phyloP scores from a whole-genome alignment of 2,797 vertebrate species.

The Muraenolepis orangiensis region DNA sequence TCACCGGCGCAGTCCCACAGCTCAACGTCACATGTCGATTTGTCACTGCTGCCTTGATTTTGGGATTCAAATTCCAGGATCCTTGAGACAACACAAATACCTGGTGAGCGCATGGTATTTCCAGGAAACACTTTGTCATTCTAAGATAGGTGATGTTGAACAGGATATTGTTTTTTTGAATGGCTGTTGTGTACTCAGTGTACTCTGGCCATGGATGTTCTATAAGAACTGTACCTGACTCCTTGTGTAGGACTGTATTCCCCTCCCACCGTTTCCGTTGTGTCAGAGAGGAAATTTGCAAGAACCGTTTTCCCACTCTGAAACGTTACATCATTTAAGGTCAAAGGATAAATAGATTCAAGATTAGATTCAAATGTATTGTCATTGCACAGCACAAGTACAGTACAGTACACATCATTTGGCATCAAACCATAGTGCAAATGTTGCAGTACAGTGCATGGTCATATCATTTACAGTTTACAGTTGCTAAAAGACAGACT shows the following conservation, averaged over 20 bases:
- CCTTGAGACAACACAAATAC: conserved; percentile 58
- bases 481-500: no score
- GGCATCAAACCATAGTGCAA: no score
- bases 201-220: conserved; percentile 32
- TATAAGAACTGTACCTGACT: conserved; percentile 86
- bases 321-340: conserved; percentile 20
- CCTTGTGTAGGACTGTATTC: conserved; percentile 90
- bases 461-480: no score
- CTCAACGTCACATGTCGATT: conserved; percentile 82
- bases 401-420: no score
- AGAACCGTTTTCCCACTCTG: conserved; percentile 93
- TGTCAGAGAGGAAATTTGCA: conserved; percentile 88
- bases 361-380: no score
- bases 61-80: conserved; percentile 93
- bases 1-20: conserved; percentile 96
- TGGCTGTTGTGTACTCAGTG: neutral
- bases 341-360: neutral
- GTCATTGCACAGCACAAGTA: no score
- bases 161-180: neutral
- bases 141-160: neutral
- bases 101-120: neutral
- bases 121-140: neutral
- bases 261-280: conserved; percentile 77
- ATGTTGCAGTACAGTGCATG: no score
- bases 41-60: conserved; percentile 65